phyloP scores from a whole-genome alignment of 2,888 invertebrate species.

The Microdon myrmicae region DNA sequence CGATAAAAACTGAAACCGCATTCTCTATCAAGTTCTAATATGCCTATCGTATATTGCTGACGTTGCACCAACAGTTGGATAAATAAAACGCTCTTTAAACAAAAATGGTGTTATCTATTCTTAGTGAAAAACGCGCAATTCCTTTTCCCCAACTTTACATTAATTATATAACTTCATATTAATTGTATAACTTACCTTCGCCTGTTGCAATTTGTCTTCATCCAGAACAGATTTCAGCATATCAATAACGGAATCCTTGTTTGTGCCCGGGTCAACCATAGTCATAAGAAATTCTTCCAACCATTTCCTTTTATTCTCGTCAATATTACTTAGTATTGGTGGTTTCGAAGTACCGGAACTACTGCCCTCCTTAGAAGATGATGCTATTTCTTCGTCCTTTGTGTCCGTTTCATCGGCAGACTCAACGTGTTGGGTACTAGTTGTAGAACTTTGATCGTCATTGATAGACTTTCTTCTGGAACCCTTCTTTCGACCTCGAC shows the following conservation, averaged over 20 bases:
- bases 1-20: no score
- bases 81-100: no score
- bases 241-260: constrained; percentile 54
- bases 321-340: constrained; percentile 31
- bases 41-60: no score
- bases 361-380: constrained; percentile 52
- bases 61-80: no score
- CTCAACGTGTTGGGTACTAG: constrained; percentile 45
- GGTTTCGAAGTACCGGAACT: constrained; percentile 47
- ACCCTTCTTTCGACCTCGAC: not conserved
- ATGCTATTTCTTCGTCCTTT: constrained; percentile 7
- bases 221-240: constrained; percentile 57
- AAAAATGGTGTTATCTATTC: no score
- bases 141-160: no score
- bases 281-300: constrained; percentile 57
- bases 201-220: constrained; percentile 55
- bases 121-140: no score
- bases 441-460: constrained; percentile 55
- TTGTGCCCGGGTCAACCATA: constrained; percentile 55
- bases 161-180: no score
- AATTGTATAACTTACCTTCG: constrained; percentile 53
- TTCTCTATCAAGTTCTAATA: no score
- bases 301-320: constrained; percentile 49
- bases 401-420: constrained; percentile 15
- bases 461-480: constrained; percentile 10